These are phyloP conservation scores for Laticauda colubrina DNA, from an alignment of 2,113 vertebrate species.

Conservation along the genomic window DNA sequence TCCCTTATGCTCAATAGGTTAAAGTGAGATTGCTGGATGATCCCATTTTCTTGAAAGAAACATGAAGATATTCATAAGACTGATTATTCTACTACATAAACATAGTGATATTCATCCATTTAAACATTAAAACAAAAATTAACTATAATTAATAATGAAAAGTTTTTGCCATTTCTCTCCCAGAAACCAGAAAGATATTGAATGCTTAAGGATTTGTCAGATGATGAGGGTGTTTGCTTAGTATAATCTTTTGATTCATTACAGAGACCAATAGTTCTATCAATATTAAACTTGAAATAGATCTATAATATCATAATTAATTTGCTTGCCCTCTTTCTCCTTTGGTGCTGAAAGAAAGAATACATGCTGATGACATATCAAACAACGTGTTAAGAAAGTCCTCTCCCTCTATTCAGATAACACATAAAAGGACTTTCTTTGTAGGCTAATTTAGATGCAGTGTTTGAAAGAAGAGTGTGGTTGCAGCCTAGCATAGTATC, in stretches of 20 bases:
- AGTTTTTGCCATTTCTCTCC: not conserved
- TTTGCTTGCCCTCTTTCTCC: not conserved
- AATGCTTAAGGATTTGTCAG: not conserved
- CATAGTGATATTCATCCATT: not conserved
- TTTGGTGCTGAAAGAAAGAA: not conserved
- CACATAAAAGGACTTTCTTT: not conserved
- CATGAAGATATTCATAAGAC: not conserved
- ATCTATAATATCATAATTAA: not conserved
- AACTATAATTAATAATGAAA: not conserved
- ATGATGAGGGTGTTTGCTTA: not conserved
- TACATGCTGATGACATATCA: not conserved
- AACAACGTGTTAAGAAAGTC: not conserved
- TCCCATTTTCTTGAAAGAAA: not conserved
- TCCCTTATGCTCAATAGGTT: not conserved
- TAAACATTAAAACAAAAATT: not conserved
- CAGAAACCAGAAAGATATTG: not conserved
- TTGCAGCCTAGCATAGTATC: not conserved
- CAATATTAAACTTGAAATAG: not conserved
- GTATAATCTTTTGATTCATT: not conserved
- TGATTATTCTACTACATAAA: not conserved
- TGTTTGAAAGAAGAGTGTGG: not conserved
- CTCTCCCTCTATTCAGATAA: not conserved
- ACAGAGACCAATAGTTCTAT: not conserved
- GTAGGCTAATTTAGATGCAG: not conserved
- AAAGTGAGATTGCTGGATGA: not conserved